Evolutionary conservation across 2,888 invertebrate species (phyloP).

Genomic region (Aleiodes alternator): DNA sequence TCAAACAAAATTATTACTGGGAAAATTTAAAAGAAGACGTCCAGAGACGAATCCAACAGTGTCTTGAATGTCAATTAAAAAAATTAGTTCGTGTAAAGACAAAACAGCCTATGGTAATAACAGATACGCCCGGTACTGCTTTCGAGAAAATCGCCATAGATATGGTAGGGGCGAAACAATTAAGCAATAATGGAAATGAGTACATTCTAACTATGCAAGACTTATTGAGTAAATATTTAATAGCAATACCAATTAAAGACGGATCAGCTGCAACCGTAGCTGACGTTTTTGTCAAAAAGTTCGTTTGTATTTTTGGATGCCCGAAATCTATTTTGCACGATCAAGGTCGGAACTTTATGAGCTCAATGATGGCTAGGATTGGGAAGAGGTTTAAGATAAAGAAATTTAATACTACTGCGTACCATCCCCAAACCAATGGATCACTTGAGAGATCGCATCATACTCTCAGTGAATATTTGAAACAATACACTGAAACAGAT

Average conservation of each 20-base stretch:
- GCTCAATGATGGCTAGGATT: constrained; percentile 1
- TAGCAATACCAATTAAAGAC: constrained; percentile 1
- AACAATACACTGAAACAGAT: constrained; percentile 35
- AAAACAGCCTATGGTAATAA: too few relatives aligned
- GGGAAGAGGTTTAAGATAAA: constrained; percentile 23
- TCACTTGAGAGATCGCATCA: constrained; percentile 44
- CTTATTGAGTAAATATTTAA: too few relatives aligned
- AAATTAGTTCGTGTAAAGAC: too few relatives aligned
- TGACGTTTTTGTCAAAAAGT: too few relatives aligned
- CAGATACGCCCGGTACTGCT: too few relatives aligned
- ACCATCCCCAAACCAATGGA: constrained; percentile 43
- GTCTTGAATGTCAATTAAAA: too few relatives aligned
- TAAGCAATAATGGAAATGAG: too few relatives aligned
- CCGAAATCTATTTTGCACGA: constrained; percentile 35
- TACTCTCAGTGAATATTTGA: constrained; percentile 39
- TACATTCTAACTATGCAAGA: too few relatives aligned
- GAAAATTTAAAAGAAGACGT: too few relatives aligned
- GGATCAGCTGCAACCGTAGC: constrained; percentile 7
- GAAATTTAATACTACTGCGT: constrained; percentile 38
- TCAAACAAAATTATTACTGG: constrained; percentile 36
- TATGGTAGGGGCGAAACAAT: too few relatives aligned
- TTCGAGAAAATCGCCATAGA: too few relatives aligned
- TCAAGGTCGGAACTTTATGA: constrained; percentile 39
- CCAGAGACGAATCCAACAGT: too few relatives aligned
- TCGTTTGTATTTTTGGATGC: constrained; percentile 33